Evolutionary conservation across 1,140 invertebrate genomes (phyloP).

Genomic region (Dendroctonus ponderosae): DNA sequence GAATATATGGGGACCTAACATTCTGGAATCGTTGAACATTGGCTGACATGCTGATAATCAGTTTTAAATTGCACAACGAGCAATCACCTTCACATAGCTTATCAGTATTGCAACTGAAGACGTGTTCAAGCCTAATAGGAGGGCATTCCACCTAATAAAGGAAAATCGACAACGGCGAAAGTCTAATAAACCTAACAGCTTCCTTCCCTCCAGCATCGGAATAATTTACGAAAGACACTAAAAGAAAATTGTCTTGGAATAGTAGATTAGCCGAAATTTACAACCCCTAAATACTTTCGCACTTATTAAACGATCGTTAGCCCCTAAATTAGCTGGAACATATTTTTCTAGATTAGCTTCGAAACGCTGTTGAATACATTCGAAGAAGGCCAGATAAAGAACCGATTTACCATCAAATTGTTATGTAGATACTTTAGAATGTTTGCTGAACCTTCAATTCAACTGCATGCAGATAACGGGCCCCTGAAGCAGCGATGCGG

Average conservation of each 20-base stretch:
- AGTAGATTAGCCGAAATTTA: slow-evolving; percentile 27
- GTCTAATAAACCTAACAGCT: slow-evolving; percentile 23
- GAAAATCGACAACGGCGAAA: slow-evolving; percentile 7
- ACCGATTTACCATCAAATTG: background rate
- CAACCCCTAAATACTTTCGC: slow-evolving; percentile 23
- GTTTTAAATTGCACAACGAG: no score
- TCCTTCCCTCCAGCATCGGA: slow-evolving; percentile 15
- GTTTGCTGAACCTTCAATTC: background rate
- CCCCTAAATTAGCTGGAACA: slow-evolving; percentile 17
- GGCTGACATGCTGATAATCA: background rate
- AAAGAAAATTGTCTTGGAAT: slow-evolving; percentile 28
- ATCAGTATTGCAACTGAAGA: no score
- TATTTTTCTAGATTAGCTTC: slow-evolving; percentile 18
- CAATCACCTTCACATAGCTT: no score
- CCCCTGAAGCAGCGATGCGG: background rate
- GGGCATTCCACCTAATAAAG: slow-evolving; percentile 1
- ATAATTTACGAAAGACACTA: slow-evolving; percentile 27
- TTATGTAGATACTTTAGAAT: background rate
- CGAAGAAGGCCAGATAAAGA: background rate
- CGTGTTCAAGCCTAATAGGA: no score
- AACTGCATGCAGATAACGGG: background rate
- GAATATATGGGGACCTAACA: slow-evolving; percentile 4
- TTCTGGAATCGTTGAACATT: background rate
- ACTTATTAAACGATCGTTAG: slow-evolving; percentile 30
- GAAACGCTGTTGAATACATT: background rate